Evolutionary conservation across 2,888 invertebrate species (phyloP), one percentile per base, ranked within the genome.

Genomic region (Dermolepida albohirtum): DNA sequence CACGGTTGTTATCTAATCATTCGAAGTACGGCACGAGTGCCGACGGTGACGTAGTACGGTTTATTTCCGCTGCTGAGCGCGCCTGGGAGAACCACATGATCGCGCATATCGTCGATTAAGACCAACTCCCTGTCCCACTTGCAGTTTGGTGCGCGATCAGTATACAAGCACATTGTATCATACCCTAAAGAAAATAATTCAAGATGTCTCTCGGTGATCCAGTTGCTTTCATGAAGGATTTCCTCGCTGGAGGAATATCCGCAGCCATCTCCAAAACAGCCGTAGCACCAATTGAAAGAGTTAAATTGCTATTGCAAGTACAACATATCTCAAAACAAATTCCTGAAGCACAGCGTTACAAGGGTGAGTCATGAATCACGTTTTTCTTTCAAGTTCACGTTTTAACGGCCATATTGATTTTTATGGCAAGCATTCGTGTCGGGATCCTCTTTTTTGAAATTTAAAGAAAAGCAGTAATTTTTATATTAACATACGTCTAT

Each of bases 201-300:
- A 74, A 72, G 67, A 74, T 74, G 74, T 72, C 72, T 66, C 69
- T 71, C 52, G 52, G 43, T 29, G 96, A 96, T 89, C 93, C 94
- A 81, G 87, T 92, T 84, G 89, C 92, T 82, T 96, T 96, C 83
- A 80, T 91, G 76, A 95, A 96, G 86, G 97, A 96, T 86, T 96
- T 96, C 81, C 81, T 93, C 69, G 95, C 95, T 73, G 97, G 97
- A 76, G 97, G 97, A 73, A 87, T 96, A 55, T 93, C 97, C 50
- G 97, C 97, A 39, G 97, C 96, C 49, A 89, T 96, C 74, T 95
- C 97, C 62, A 97, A 97, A 83, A 97, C 97, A 51, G 91, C 93
- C 47, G 95, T 96, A 70, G 97, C 97, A 14, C 97, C 97, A 67
- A 97, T 97, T 79, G 97, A 97, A 86, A 89, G 97, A 81, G 96